Evolutionary conservation across 2,888 invertebrate species (phyloP).

Genomic region (Aleiodes leptofemur): DNA sequence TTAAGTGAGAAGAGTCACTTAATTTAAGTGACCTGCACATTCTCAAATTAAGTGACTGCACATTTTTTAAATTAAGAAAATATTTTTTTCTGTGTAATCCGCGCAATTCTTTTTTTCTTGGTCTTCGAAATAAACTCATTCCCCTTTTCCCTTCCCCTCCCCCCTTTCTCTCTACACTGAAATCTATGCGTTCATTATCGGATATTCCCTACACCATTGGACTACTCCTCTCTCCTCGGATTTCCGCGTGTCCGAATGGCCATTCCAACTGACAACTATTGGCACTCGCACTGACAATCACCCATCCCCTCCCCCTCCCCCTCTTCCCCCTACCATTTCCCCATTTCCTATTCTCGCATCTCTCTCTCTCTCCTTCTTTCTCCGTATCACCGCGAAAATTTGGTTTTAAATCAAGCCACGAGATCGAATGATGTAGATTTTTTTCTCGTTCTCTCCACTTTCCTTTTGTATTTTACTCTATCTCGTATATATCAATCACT

Average conservation of each 20-base stretch:
- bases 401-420: constrained; percentile 31
- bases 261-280: constrained; percentile 36
- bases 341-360: background rate
- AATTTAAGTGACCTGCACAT: no score
- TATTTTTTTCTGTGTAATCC: no score
- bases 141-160: background rate
- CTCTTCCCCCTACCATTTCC: background rate
- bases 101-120: background rate
- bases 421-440: constrained; percentile 29
- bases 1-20: no score
- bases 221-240: background rate
- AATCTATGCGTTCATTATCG: constrained; percentile 30
- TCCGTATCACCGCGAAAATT: constrained; percentile 10
- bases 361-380: background rate
- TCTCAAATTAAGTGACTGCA: no score
- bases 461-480: background rate
- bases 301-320: constrained; percentile 2
- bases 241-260: constrained; percentile 30
- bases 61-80: no score
- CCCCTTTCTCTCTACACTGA: background rate
- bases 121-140: background rate
- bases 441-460: no score
- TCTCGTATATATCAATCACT: constrained; percentile 9
- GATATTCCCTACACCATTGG: background rate
- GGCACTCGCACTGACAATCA: constrained; percentile 33